Conservation (phyloP, 2,113 vertebrate species). For the Crotalus viridis region DNA sequence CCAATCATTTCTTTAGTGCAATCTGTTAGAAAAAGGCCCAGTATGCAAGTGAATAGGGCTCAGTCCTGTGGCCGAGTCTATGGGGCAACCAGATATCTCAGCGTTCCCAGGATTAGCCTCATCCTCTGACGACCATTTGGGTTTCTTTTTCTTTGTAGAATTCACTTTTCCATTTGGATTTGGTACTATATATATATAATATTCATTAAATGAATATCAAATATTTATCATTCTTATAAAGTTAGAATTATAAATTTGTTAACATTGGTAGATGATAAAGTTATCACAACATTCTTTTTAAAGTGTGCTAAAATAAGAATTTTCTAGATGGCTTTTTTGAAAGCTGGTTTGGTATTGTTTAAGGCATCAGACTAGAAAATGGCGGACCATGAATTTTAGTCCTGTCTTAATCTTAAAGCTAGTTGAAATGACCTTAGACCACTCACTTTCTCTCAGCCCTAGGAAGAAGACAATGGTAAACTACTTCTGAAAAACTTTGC, state of each 20-base stretch:
- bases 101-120: not conserved
- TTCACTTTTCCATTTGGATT: not conserved
- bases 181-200: not conserved
- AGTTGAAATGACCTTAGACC: not conserved
- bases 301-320: not conserved
- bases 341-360: not conserved
- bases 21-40: not conserved
- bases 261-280: not conserved
- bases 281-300: not conserved
- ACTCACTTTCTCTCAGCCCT: not conserved
- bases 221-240: not conserved
- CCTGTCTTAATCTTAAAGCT: not conserved
- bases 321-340: not conserved
- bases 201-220: not conserved
- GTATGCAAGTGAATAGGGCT: not conserved
- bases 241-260: not conserved
- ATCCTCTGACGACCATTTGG: not conserved
- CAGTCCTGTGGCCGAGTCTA: not conserved
- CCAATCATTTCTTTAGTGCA: not conserved
- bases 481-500: not conserved
- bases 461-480: not conserved
- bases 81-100: not conserved
- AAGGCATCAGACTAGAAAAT: not conserved
- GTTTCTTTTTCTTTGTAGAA: not conserved
- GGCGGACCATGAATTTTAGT: not conserved